phyloP scores from a whole-genome alignment of 2,888 invertebrate genomes.

The Ophioninae sp. region DNA sequence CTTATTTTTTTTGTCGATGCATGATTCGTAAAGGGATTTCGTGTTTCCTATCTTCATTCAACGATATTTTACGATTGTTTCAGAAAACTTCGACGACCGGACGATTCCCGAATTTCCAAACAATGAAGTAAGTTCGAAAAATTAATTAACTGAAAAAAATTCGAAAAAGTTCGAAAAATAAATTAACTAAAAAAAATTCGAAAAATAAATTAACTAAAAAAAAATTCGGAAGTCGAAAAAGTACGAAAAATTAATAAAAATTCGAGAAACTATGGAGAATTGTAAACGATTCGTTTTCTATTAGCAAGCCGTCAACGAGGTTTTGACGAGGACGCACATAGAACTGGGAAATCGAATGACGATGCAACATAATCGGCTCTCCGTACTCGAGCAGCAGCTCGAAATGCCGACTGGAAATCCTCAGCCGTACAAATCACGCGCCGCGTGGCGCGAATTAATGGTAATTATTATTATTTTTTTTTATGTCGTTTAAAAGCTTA shows the following conservation, averaged over 20 bases:
- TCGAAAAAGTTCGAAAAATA: background rate
- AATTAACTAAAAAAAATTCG: background rate
- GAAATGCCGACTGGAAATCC: constrained; percentile 71
- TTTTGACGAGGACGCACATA: constrained; percentile 72
- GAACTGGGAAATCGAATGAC: constrained; percentile 74
- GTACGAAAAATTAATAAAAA: constrained; percentile 51
- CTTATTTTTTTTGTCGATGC: background rate
- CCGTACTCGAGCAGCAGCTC: constrained; percentile 73
- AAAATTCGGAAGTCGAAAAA: no score
- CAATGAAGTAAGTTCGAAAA: constrained; percentile 71
- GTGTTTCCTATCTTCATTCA: background rate
- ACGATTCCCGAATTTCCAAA: constrained; percentile 68
- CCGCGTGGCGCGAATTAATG: constrained; percentile 64
- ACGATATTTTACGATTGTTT: constrained; percentile 40
- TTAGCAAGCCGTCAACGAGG: constrained; percentile 71
- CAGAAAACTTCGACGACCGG: constrained; percentile 70
- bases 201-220: no score
- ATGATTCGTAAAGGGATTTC: background rate
- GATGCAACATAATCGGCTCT: constrained; percentile 74
- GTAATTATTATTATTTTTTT: constrained; percentile 42
- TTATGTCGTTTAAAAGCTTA: background rate
- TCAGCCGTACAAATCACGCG: constrained; percentile 66
- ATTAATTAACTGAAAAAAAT: background rate
- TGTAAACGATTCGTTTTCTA: constrained; percentile 33
- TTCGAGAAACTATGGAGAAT: background rate